Base-by-base conservation (phyloP, 2,113 vertebrate species). In the Trichomycterus rosablanca region DNA sequence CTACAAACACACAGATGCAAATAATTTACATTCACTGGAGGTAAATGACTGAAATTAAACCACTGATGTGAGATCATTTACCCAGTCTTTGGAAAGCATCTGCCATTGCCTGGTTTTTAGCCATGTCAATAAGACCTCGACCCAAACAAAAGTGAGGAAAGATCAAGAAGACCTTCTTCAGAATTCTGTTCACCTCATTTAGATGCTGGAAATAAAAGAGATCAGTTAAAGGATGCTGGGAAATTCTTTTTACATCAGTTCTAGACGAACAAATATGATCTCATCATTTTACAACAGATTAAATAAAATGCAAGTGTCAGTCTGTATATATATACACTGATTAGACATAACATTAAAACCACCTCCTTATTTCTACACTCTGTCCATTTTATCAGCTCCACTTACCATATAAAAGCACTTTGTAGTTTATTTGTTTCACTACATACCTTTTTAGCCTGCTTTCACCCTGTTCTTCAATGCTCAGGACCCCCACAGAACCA, bases 71-170 rank as follows among this genome's bases (percentile, higher is more conserved):
- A 34, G 22, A 2, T 2, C 32, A 57, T 40, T 45, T 34, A 89
- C 87, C 87, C 1, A 90, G 78, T 56, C 84, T 84, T 73, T 85
- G 73, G 7, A 87, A 84, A 16, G 82, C 81, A 0, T 89, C 84
- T 1, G 74, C 70, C 81, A 88, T 84, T 20, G 86, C 86, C 73
- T 90, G 88, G 76, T 87, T 90, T 68, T 88, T 89, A 28, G 87
- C 87, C 86, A 90, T 86, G 74, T 89, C 88, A 6, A 90, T 89
- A 63, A 90, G 86, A 24, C 88, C 87, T 60, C 88, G 79, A 60
- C 88, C 88, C 70, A 90, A 69, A 59, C 87, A 89, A 84, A 89
- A 90, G 60, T 90, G 88, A 48, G 88, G 88, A 63, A 90, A 90
- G 58, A 90, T 86, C 66, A 89, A 77, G 56, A 90, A 89, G 48